phyloP scores from a whole-genome alignment of 1,140 invertebrate species.

The Brachionus asplanchnoidis region DNA sequence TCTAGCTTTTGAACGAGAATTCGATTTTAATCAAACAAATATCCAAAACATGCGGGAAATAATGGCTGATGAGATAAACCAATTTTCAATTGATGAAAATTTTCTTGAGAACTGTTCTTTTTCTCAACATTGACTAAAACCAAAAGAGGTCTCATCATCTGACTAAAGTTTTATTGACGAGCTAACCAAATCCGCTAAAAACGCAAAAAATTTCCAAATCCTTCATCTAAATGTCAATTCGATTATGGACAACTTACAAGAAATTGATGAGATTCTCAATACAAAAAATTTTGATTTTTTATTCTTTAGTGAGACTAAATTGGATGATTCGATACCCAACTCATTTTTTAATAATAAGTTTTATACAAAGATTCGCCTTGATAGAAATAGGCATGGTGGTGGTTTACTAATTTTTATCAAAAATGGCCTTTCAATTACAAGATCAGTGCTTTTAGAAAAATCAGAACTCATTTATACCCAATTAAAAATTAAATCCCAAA shows the following conservation, averaged over 20 bases:
- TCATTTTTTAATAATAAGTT: neutral
- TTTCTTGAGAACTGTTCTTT: neutral
- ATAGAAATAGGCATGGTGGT: neutral
- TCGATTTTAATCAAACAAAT: neutral
- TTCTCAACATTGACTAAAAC: neutral
- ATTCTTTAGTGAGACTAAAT: neutral
- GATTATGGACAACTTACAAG: neutral
- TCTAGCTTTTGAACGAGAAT: neutral
- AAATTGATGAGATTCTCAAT: neutral
- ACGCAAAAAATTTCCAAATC: neutral
- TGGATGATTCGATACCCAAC: neutral
- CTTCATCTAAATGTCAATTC: neutral
- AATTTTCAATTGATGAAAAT: neutral
- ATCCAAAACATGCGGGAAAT: neutral
- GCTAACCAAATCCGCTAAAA: neutral
- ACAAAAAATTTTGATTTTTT: neutral
- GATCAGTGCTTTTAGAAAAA: neutral
- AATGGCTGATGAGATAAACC: neutral
- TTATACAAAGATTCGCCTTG: neutral
- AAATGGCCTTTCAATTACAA: neutral
- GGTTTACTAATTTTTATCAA: neutral
- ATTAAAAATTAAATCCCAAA: neutral
- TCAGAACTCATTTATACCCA: neutral
- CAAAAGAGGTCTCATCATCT: neutral
- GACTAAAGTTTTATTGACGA: neutral